These are phyloP conservation scores for Triops cancriformis DNA, from an alignment of 1,140 invertebrate genomes.

Conservation along the genomic window DNA sequence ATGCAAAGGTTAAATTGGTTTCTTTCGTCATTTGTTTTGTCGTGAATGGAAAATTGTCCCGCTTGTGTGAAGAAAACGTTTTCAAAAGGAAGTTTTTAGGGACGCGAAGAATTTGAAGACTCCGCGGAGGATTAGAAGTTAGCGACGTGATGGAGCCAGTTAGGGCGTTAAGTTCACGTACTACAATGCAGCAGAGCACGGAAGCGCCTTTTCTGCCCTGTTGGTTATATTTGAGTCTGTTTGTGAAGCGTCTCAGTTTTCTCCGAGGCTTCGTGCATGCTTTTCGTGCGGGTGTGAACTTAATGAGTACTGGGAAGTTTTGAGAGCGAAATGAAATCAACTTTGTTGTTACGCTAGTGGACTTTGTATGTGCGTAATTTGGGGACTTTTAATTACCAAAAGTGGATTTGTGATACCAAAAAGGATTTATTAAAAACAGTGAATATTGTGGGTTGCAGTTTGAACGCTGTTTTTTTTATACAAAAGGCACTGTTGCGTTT, in stretches of 20 bases:
- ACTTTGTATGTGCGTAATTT: too few species aligned
- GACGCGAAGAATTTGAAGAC: neutral
- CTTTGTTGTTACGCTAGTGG: too few species aligned
- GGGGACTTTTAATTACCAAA: too few species aligned
- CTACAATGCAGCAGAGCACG: neutral
- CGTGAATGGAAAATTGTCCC: too few species aligned
- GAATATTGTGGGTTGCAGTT: too few species aligned
- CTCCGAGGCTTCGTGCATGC: neutral
- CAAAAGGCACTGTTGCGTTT: too few species aligned
- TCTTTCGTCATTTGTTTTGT: too few species aligned
- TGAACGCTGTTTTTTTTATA: too few species aligned
- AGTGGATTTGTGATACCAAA: too few species aligned
- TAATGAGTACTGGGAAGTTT: neutral
- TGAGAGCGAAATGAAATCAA: neutral
- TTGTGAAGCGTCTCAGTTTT: neutral
- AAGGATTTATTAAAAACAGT: too few species aligned
- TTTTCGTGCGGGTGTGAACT: neutral
- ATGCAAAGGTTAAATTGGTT: too few species aligned
- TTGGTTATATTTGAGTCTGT: neutral
- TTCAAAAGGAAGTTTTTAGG: neutral
- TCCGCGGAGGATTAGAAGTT: neutral
- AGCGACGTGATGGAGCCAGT: neutral
- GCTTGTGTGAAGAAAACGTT: too few species aligned
- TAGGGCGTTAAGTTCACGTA: constrained; percentile 2
- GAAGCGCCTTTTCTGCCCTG: neutral